These are phyloP conservation scores for Phocoena phocoena DNA, from an alignment of 2,113 vertebrate genomes.

Conservation along the genomic window DNA sequence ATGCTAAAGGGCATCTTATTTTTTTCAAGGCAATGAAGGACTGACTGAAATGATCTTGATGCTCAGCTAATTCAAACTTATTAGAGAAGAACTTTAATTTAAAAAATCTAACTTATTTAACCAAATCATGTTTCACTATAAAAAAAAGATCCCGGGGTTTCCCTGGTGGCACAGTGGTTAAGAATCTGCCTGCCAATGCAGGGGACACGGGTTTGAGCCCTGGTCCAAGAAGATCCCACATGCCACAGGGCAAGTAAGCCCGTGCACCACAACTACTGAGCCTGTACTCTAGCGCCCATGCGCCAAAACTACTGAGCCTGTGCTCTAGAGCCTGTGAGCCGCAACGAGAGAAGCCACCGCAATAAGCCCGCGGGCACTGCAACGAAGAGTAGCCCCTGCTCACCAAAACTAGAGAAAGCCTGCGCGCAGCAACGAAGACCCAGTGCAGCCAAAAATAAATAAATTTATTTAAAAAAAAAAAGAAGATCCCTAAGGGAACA, in stretches of 20 bases:
- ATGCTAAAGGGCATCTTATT: slow-evolving; percentile 52
- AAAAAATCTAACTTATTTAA: slow-evolving; percentile 36
- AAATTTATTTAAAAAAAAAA: not conserved
- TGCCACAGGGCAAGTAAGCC: no score
- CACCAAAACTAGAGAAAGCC: no score
- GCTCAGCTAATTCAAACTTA: slow-evolving; percentile 22
- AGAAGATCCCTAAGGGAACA: slow-evolving; percentile 23
- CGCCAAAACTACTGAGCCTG: no score
- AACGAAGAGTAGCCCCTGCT: no score
- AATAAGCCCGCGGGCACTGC: no score
- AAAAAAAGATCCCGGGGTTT: not conserved
- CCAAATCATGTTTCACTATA: slow-evolving; percentile 29
- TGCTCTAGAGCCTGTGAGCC: no score
- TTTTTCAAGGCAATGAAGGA: slow-evolving; percentile 52
- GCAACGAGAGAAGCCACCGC: no score
- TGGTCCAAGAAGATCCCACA: no score
- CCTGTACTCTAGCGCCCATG: no score
- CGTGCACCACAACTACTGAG: no score
- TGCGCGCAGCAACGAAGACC: no score
- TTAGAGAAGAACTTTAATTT: slow-evolving; percentile 11
- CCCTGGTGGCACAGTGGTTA: not conserved
- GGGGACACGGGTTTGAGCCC: not conserved
- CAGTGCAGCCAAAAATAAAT: no score
- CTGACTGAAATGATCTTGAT: slow-evolving; percentile 41
- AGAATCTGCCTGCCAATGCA: not conserved